Evolutionary conservation across 2,888 invertebrate genomes (phyloP).

Genomic region (Caenorhabditis imperialis): DNA sequence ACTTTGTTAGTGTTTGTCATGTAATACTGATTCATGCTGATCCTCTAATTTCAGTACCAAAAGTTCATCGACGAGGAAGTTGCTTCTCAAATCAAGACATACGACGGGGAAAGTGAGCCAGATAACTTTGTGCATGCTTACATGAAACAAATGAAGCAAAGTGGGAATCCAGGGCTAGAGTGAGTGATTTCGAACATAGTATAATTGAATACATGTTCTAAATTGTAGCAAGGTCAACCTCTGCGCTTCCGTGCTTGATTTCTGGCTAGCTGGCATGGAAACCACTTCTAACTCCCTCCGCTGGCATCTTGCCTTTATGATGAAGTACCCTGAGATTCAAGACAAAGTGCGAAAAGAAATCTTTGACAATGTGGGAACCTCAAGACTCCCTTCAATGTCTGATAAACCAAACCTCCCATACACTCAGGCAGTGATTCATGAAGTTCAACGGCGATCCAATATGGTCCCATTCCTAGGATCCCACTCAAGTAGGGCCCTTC

Average conservation of each 20-base stretch:
- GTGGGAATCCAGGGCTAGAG: conserved; percentile 28
- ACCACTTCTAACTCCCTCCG: conserved; percentile 64
- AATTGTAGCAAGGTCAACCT: conserved; percentile 34
- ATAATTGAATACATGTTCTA: no score
- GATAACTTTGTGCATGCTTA: conserved; percentile 60
- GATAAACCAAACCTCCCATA: conserved; percentile 58
- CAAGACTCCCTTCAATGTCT: conserved; percentile 48
- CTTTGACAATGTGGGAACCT: conserved; percentile 48
- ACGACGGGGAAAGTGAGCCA: conserved; percentile 47
- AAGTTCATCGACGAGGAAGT: conserved; percentile 33
- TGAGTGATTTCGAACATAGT: not conserved
- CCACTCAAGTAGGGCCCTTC: conserved; percentile 9
- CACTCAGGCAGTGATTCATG: conserved; percentile 50
- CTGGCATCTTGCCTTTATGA: conserved; percentile 59
- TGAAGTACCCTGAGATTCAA: conserved; percentile 37
- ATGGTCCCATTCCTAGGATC: conserved; percentile 52
- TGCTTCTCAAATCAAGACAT: conserved; percentile 30
- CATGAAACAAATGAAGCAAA: conserved; percentile 33
- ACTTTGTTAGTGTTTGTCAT: no score
- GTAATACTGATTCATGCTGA: not conserved
- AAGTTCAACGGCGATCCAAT: conserved; percentile 57
- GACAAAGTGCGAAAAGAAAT: conserved; percentile 58
- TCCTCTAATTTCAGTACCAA: conserved; percentile 7
- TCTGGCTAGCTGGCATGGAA: conserved; percentile 69
- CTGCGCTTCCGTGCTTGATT: conserved; percentile 50